A percentile compares a stretch with the other conserved stretches of the same genome.
These are phyloP conservation scores for Staurois parvus DNA, from an alignment of 2,797 vertebrate genomes.

Conservation along the genomic window DNA sequence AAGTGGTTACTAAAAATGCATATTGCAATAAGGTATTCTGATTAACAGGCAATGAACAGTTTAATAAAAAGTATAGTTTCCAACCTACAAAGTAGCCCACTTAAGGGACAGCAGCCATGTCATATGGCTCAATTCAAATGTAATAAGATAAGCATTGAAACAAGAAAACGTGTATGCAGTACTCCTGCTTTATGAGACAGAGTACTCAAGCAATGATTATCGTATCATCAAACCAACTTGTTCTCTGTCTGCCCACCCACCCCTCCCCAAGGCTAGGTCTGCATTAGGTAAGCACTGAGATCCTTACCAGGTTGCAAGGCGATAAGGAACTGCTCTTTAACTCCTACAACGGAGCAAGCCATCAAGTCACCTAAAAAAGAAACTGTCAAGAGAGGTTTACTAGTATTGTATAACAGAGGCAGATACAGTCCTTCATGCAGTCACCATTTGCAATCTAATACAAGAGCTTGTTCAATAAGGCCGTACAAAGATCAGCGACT, in stretches of 20 bases:
- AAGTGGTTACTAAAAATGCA: too few species aligned
- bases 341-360: constrained; percentile 92
- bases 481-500: not conserved
- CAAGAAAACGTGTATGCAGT: too few species aligned
- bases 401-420: constrained; percentile 90
- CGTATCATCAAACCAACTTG: not conserved
- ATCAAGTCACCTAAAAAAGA: constrained; percentile 98
- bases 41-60: too few species aligned
- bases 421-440: constrained; percentile 78
- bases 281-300: constrained; percentile 84
- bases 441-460: not conserved
- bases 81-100: too few species aligned
- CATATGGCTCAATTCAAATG: too few species aligned
- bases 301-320: constrained; percentile 98
- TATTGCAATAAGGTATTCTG: too few species aligned
- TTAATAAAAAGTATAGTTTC: too few species aligned
- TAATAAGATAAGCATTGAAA: too few species aligned
- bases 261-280: constrained; percentile 62
- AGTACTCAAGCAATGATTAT: too few species aligned
- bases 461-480: not conserved
- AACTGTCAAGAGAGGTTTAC: constrained; percentile 99
- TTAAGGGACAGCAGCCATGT: too few species aligned
- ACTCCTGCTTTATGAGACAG: too few species aligned
- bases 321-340: constrained; percentile 91
- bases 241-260: not conserved